Conservation (phyloP, 1,140 invertebrate genomes). For the Philaenus spumarius region DNA sequence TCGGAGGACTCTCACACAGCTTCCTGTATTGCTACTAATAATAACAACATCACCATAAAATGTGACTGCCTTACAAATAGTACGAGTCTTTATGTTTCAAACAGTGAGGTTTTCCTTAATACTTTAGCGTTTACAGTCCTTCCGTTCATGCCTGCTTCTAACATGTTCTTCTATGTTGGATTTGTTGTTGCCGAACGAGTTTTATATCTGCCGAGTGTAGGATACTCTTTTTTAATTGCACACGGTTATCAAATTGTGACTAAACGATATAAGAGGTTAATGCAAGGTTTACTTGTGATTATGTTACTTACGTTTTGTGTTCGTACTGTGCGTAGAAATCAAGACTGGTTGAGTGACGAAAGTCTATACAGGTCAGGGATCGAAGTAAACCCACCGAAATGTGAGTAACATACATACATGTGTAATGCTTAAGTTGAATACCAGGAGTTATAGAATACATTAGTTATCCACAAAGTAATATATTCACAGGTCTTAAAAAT, state of each 20-base stretch:
- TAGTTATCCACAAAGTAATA: too few relatives aligned
- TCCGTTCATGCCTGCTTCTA: slow-evolving; percentile 90
- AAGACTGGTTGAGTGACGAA: slow-evolving; percentile 90
- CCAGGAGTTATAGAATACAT: too few relatives aligned
- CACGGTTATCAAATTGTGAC: slow-evolving; percentile 47
- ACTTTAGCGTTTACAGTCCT: slow-evolving; percentile 68
- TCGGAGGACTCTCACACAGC: too few relatives aligned
- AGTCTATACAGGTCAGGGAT: slow-evolving; percentile 86
- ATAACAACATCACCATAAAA: too few relatives aligned
- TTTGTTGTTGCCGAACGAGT: slow-evolving; percentile 95
- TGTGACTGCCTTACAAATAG: too few relatives aligned
- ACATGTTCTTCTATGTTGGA: slow-evolving; percentile 92
- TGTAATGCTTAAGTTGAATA: too few relatives aligned
- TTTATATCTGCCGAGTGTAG: slow-evolving; percentile 91
- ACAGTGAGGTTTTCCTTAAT: too few relatives aligned
- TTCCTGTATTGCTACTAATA: too few relatives aligned
- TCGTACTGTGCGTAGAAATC: slow-evolving; percentile 74
- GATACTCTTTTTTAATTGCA: slow-evolving; percentile 83
- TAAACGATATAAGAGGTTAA: slow-evolving; percentile 34
- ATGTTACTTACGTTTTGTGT: slow-evolving; percentile 62
- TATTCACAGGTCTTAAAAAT: too few relatives aligned
- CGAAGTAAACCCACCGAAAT: slow-evolving; percentile 94
- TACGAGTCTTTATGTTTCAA: too few relatives aligned
- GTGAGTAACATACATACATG: slow-evolving; percentile 45
- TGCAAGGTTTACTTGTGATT: slow-evolving; percentile 38